These are phyloP conservation scores for Dasysyrphus albostriatus DNA, from an alignment of 2,888 invertebrate species.

Conservation along the genomic window DNA sequence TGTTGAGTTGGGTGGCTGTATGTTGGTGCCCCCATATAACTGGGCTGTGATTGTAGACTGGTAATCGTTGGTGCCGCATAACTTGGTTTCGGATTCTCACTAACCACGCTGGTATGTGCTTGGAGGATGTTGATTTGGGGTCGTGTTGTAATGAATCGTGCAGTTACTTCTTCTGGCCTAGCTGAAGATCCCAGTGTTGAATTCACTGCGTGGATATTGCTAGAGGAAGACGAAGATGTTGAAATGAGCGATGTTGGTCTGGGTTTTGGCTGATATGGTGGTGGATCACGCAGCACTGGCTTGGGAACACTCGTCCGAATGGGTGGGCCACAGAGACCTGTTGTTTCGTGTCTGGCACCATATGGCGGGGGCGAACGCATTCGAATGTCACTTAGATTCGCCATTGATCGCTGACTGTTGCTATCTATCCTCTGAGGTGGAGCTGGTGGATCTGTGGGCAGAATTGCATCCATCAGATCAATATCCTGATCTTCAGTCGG, in stretches of 20 bases:
- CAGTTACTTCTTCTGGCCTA: conserved; percentile 89
- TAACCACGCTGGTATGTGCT: conserved; percentile 90
- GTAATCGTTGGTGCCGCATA: conserved; percentile 84
- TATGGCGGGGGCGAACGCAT: conserved; percentile 88
- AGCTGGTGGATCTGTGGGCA: conserved; percentile 86
- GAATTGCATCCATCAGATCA: conserved; percentile 83
- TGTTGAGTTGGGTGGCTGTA: conserved; percentile 80
- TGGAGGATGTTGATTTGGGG: conserved; percentile 91
- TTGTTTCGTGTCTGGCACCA: conserved; percentile 87
- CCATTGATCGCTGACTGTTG: conserved; percentile 83
- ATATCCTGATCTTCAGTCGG: conserved; percentile 85
- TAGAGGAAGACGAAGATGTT: conserved; percentile 79
- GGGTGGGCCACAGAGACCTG: conserved; percentile 83
- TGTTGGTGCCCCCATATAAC: conserved; percentile 75
- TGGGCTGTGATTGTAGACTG: conserved; percentile 78
- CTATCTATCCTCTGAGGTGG: conserved; percentile 90
- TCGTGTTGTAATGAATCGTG: conserved; percentile 90
- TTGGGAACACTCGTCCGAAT: conserved; percentile 77
- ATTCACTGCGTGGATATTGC: conserved; percentile 83
- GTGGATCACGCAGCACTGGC: conserved; percentile 85
- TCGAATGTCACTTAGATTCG: conserved; percentile 83
- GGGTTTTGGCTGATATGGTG: conserved; percentile 86
- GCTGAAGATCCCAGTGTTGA: conserved; percentile 81
- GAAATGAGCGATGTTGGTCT: conserved; percentile 84
- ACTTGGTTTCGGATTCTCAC: conserved; percentile 86